Conservation (phyloP, 2,888 invertebrate species). For the Diarsia mendica region DNA sequence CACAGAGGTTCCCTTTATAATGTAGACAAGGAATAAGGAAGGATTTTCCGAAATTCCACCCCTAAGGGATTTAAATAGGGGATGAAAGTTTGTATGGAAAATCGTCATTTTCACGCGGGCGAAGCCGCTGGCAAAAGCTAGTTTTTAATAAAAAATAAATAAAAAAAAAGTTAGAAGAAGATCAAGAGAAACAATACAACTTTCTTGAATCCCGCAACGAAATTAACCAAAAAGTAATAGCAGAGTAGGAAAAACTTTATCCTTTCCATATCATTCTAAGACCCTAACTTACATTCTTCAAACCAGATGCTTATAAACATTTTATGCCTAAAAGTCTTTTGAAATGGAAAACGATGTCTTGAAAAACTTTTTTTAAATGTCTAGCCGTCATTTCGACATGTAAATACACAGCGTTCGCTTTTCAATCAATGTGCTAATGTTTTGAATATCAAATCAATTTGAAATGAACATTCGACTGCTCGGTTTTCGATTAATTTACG, state of each 20-base stretch:
- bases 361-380: background rate
- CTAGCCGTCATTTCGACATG: background rate
- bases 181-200: no score
- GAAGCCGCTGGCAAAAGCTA: no score
- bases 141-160: no score
- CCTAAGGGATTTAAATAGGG: no score
- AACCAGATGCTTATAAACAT: background rate
- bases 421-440: constrained; percentile 45
- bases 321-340: background rate
- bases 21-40: no score
- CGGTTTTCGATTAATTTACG: constrained; percentile 21
- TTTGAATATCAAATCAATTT: constrained; percentile 40
- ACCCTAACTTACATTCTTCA: background rate
- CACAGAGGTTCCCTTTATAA: no score
- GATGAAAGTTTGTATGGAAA: no score
- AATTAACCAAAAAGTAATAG: no score
- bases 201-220: no score
- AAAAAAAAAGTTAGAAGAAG: no score
- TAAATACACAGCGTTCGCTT: constrained; percentile 2
- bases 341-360: background rate
- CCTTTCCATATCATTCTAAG: background rate
- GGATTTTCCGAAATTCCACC: no score
- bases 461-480: constrained; percentile 39
- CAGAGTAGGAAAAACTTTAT: background rate
- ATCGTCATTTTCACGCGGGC: no score